Base-by-base conservation (phyloP, 2,113 vertebrate species). In the Anseranas semipalmata region DNA sequence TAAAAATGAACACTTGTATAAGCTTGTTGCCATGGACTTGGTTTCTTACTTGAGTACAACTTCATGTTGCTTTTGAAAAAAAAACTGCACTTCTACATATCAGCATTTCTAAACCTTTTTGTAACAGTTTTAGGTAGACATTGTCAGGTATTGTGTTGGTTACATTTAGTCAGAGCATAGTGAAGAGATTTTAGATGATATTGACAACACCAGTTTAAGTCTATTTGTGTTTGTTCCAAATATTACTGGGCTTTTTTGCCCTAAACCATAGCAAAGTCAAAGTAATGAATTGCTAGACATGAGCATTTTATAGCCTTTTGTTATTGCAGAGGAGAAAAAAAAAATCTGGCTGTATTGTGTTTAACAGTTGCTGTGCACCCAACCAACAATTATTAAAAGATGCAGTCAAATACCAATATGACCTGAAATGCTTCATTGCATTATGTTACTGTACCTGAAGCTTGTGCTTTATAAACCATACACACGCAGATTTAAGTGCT, bases 301-400 rank as follows among this genome's bases (percentile, higher is more conserved):
- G 41, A 87, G 5, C 15, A 16, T 87, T 95, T 94, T 88, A 91
- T 70, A 72, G 67, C 55, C 85, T 93, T 93, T 95, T 85, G 74
- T 93, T 95, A 80, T 66, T 56, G 33, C 52, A 91, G 39, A 95
- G 55, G 11, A 73, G n/a, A 28, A 48, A 55, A 52, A 48, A 68
- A n/a, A 10, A 3, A 41, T 30, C 50, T 53, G 37, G 9, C 60
- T 71, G 12, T 24, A 37, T 22, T 81, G 39, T 70, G 35, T 93
- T 79, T 80, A 86, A 82, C 28, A 81, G 95, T 19, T 84, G 24
- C 78, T 95, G 72, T 68, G 67, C 68, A 85, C 48, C 35, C 85
- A 77, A 91, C 87, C 87, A 83, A 27, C 89, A 90, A 81, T 93
- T 95, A 93, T 82, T 85, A 91, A 87, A 94, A 96, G 92, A 79